Percentiles rank a stretch among this genome's conserved stretches.
These are phyloP conservation scores for Oscheius sp. DNA, from an alignment of 2,888 invertebrate genomes.

Conservation along the genomic window DNA sequence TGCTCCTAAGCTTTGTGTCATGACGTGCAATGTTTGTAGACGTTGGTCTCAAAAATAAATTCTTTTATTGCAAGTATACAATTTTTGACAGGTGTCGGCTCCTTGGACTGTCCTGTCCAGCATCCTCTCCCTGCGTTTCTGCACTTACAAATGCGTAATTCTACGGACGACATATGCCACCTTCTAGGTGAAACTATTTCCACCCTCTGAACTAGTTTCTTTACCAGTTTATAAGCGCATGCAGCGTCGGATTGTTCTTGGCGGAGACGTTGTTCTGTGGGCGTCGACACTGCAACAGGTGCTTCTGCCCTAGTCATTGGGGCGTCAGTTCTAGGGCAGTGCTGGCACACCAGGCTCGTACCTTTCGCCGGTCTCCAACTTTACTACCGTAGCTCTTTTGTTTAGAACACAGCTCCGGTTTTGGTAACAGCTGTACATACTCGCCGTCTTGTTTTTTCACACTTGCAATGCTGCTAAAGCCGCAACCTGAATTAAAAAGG, in stretches of 20 bases:
- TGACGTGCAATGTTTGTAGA: constrained; percentile 16
- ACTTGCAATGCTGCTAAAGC: too few relatives aligned
- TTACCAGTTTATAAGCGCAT: constrained; percentile 6
- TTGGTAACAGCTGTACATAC: too few relatives aligned
- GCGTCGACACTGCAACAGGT: constrained; percentile 24
- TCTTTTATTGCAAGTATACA: too few relatives aligned
- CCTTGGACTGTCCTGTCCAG: too few relatives aligned
- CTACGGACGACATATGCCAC: background rate
- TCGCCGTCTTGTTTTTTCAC: too few relatives aligned
- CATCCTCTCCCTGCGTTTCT: background rate
- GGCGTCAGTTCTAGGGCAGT: constrained; percentile 8
- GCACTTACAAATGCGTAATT: background rate
- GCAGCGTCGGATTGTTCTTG: background rate
- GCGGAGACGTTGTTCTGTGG: constrained; percentile 25
- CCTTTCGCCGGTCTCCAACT: background rate
- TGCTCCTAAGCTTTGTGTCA: background rate
- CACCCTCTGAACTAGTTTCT: background rate
- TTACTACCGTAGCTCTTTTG: background rate
- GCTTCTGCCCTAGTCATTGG: constrained; percentile 18
- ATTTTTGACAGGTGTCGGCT: too few relatives aligned
- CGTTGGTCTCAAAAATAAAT: too few relatives aligned
- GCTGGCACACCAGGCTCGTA: constrained; percentile 10
- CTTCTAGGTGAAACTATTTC: background rate
- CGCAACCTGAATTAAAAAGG: too few relatives aligned
- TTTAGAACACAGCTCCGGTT: too few relatives aligned